A percentile compares a stretch with the other conserved stretches of the same genome.
Evolutionary conservation across 2,888 invertebrate genomes (phyloP).

Genomic region (Ischnus inquisitorius): DNA sequence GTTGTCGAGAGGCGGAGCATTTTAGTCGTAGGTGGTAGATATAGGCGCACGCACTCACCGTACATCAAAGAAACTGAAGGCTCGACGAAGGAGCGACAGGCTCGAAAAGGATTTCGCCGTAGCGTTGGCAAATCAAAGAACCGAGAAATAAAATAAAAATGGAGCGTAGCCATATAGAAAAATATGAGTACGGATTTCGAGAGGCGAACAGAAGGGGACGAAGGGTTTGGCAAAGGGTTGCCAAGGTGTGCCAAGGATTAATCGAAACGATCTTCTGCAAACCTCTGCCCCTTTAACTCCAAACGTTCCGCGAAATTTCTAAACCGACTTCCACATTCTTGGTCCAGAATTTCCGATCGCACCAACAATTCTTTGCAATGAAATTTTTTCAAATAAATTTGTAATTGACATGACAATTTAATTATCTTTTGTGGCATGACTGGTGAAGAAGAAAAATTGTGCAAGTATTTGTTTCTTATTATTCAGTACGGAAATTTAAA

Average conservation of each 20-base stretch:
- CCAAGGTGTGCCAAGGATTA: conserved; percentile 21
- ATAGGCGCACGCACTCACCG: conserved; percentile 40
- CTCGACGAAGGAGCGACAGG: conserved; percentile 42
- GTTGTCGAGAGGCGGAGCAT: neutral
- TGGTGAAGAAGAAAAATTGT: no score
- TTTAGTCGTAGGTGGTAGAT: conserved; percentile 61
- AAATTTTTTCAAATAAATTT: neutral
- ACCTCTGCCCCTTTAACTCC: neutral
- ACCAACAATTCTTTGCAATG: neutral
- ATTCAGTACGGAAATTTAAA: no score
- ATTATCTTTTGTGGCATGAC: neutral
- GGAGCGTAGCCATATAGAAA: neutral
- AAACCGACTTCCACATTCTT: neutral
- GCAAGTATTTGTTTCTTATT: no score
- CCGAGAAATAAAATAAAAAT: neutral
- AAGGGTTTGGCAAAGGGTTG: conserved; percentile 16
- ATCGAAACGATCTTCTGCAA: neutral
- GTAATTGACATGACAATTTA: neutral
- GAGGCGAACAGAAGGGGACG: conserved; percentile 13
- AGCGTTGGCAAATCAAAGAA: conserved; percentile 4
- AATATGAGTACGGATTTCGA: conserved; percentile 37
- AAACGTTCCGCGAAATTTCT: neutral
- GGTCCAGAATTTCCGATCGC: neutral
- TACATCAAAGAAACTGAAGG: conserved; percentile 37
- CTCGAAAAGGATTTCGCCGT: conserved; percentile 30